Evolutionary conservation across 2,113 vertebrate genomes (phyloP), one percentile per base, ranked within the genome.

Genomic region (Clinocottus analis): DNA sequence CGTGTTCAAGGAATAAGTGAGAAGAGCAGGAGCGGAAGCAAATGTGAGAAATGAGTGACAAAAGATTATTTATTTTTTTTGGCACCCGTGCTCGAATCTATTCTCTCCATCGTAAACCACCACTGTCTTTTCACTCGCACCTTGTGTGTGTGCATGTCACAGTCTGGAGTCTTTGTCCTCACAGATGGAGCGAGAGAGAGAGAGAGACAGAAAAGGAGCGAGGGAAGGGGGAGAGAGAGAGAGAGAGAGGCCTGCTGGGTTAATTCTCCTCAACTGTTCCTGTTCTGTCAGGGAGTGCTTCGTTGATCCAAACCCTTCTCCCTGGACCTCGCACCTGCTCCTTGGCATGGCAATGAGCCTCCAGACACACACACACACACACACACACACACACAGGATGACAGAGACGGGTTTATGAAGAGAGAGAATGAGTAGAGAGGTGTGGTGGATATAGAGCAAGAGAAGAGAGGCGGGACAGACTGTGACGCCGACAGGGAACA

Each of bases 251-350:
- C 82, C 81, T 86, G 72, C 89, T 90, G 90, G 89, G 91, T 93
- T 94, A 93, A 94, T 93, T 94, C 91, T 87, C 83, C 85, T 93
- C 93, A 93, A 92, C 91, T 86, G 90, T 89, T 92, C 90, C 85
- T 90, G 88, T 93, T 90, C 91, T 88, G 91, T 85, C 86, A 91
- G 87, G 70, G 90, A 92, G 88, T 66, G 72, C 75, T 85, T 77
- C 45, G 84, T 88, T 87, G 71, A 84, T 88, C 88, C 85, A 84
- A 90, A 84, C 63, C 79, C 83, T 9, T 85, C 89, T 89, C 90
- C 68, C 85, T 74, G 88, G 90, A 93, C 92, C 79, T 62, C 62
- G 58, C 89, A 89, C 87, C 88, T 82, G 85, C 83, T 86, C 85
- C 64, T 5, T 76, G 86, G 91, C 90, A 94, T 87, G 88, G 87